Evolutionary conservation across 2,888 invertebrate genomes (phyloP).

Genomic region (Polyommatus icarus): DNA sequence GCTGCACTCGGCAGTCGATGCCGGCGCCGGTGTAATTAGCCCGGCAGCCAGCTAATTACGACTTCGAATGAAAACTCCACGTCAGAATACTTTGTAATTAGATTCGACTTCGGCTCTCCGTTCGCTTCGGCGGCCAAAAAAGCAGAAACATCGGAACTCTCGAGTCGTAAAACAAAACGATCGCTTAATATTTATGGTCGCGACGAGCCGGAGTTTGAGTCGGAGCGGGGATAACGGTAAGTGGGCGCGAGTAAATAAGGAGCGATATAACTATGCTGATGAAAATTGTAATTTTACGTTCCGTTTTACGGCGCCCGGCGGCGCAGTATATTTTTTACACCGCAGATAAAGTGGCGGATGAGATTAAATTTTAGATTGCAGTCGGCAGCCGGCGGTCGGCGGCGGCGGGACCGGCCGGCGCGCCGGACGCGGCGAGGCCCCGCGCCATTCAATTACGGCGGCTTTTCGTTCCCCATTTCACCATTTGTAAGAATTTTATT

Average conservation of each 20-base stretch:
- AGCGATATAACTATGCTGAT: conserved; percentile 23
- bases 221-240: not conserved
- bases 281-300: conserved; percentile 27
- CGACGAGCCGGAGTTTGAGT: not conserved
- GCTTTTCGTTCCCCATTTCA: not conserved
- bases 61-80: not conserved
- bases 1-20: conserved; percentile 1
- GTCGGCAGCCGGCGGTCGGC: not conserved
- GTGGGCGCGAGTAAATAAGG: conserved; percentile 10
- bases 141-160: not conserved
- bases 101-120: not conserved
- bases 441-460: conserved; percentile 7
- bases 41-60: conserved; percentile 18
- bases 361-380: conserved; percentile 30
- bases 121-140: not conserved
- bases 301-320: conserved; percentile 21
- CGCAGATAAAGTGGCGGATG: conserved; percentile 27
- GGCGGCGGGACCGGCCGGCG: not conserved
- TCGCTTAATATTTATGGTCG: conserved; percentile 4
- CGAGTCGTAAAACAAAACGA: not conserved
- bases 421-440: not conserved
- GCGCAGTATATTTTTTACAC: conserved; percentile 23
- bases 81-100: conserved; percentile 4
- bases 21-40: conserved; percentile 4
- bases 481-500: conserved; percentile 14